Base-by-base conservation (phyloP, 2,888 invertebrate species). In the Caenorhabditis sp. region DNA sequence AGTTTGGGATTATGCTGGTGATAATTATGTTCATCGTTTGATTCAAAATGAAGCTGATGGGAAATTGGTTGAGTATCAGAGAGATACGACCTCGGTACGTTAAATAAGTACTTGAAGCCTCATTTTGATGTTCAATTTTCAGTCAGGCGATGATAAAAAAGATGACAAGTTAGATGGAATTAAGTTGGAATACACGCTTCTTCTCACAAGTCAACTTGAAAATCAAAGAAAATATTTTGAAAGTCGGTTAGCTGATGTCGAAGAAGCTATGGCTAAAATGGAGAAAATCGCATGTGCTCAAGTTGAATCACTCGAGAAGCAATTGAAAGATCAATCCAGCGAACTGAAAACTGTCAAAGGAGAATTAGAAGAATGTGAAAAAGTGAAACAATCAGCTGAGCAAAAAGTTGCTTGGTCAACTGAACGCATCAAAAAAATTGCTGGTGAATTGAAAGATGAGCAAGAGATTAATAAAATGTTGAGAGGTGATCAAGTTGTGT, bases 1-100 rank as follows among this genome's bases (percentile, higher is more conserved):
- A 61, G 99, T 99, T 0, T 99, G 99, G 99, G 99, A 99, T 88
- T 99, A 99, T 88, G 96, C 96, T 62, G 97, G 97, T 82, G 95
- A 96, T 89, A 95, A 94, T 89, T 96, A 95, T 90, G 95, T 95
- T 10, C 96, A 96, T 90, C 92, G 99, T 17, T 90, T 99, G 50
- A 92, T 99, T 25, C 97, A 97, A 90, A 75, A 76, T 59, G 76
- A 69, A 57, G 65, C 63, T 1, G 77, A 77, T 38, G 78, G 78
- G 27, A 80, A 80, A 50, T 91, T 97, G 85, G 96, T 99, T 17
- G 89, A 90, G 79, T 88, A 89, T 50, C 85, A 84, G 38, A 70
- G 81, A 23, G 67, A 66, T 10, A 21, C 21, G 17, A 64, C 63
- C 54, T 14, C 54, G 53, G 72, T 72, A 26, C 57, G 31, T 58